Percentiles rank a stretch among this genome's conserved stretches.
Evolutionary conservation across 2,113 vertebrate species (phyloP).

Genomic region (Dascyllus trimaculatus): DNA sequence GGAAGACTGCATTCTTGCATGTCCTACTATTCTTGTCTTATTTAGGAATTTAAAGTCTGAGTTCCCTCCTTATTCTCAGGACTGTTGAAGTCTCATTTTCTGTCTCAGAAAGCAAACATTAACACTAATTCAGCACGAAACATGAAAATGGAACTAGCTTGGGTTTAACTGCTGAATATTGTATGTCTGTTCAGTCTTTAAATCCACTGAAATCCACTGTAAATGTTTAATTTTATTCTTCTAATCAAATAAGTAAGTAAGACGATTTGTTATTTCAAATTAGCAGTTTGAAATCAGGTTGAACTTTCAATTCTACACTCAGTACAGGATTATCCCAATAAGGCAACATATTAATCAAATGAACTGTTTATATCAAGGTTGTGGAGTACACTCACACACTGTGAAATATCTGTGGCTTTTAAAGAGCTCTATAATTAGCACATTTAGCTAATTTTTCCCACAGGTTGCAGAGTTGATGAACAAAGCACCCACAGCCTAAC

Average conservation of each 20-base stretch:
- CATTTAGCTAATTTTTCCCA: constrained; percentile 54
- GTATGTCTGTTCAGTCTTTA: background rate
- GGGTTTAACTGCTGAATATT: background rate
- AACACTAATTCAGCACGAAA: background rate
- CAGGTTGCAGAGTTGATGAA: constrained; percentile 32
- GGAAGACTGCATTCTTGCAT: constrained; percentile 23
- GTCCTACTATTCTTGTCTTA: background rate
- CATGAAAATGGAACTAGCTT: background rate
- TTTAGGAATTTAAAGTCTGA: background rate
- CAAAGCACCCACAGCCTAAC: constrained; percentile 24
- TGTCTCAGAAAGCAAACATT: too few relatives aligned
- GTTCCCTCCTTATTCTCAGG: background rate
- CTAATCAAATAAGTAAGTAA: background rate
- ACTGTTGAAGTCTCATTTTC: background rate
- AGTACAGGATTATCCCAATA: background rate
- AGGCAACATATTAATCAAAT: background rate
- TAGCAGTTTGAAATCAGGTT: background rate
- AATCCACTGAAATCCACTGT: background rate
- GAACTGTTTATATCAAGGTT: too few relatives aligned
- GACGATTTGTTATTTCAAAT: accelerated
- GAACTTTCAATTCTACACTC: too few relatives aligned
- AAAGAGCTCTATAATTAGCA: constrained; percentile 54
- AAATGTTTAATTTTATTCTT: background rate
- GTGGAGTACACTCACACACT: constrained; percentile 5
- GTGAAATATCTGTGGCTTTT: constrained; percentile 47